A percentile compares a stretch with the other conserved stretches of the same genome.
These are phyloP conservation scores for Sympetrum striolatum DNA, from an alignment of 2,888 invertebrate genomes.

Conservation along the genomic window DNA sequence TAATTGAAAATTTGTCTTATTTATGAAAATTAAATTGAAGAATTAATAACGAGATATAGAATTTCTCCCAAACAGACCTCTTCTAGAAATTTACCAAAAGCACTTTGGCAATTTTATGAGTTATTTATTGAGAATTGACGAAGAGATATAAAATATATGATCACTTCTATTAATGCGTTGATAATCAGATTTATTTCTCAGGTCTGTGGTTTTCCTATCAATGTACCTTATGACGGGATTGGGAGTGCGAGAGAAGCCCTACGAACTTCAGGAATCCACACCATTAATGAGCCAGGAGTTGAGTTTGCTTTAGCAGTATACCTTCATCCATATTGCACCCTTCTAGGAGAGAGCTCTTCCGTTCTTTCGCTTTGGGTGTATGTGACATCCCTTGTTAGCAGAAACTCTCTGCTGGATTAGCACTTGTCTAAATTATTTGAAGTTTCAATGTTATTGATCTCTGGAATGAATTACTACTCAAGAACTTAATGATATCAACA, in stretches of 20 bases:
- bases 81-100: too few relatives aligned
- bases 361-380: conserved; percentile 86
- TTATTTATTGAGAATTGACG: too few relatives aligned
- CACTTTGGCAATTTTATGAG: too few relatives aligned
- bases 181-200: conserved; percentile 58
- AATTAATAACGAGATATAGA: too few relatives aligned
- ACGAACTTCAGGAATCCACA: conserved; percentile 76
- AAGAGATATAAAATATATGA: too few relatives aligned
- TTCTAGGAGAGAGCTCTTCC: conserved; percentile 53
- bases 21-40: too few relatives aligned
- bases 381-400: conserved; percentile 71
- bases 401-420: conserved; percentile 44
- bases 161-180: too few relatives aligned
- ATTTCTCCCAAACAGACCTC: too few relatives aligned
- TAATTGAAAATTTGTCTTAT: too few relatives aligned
- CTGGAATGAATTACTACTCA: too few relatives aligned
- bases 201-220: conserved; percentile 84
- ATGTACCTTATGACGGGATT: conserved; percentile 75
- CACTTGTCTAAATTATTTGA: not conserved
- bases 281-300: conserved; percentile 72
- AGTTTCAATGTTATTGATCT: too few relatives aligned
- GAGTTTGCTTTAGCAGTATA: conserved; percentile 88
- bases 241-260: conserved; percentile 75
- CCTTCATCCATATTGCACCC: conserved; percentile 80
- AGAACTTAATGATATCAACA: too few relatives aligned